A percentile compares a stretch with the other conserved stretches of the same genome.
Evolutionary conservation across 2,888 invertebrate genomes (phyloP).

Genomic region (Camponotus fellah): DNA sequence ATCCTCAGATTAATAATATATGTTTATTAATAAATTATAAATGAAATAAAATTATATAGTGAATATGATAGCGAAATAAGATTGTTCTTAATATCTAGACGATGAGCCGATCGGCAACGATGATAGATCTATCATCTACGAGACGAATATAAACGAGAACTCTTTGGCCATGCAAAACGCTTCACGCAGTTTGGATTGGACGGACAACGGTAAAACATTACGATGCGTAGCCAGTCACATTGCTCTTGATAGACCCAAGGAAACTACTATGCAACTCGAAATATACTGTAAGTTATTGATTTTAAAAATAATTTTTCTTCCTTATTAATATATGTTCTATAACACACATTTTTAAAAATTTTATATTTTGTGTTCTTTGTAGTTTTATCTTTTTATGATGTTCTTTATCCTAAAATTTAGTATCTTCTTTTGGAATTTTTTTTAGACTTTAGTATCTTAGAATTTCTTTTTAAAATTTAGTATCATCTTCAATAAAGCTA

Average conservation of each 20-base stretch:
- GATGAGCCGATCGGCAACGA: constrained; percentile 89
- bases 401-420: neutral
- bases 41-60: neutral
- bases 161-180: constrained; percentile 90
- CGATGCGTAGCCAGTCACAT: constrained; percentile 91
- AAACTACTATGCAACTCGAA: constrained; percentile 86
- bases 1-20: neutral
- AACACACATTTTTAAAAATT: neutral
- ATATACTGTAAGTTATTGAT: constrained; percentile 88
- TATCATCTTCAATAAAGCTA: neutral
- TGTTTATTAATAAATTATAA: constrained; percentile 26
- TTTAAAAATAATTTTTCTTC: neutral
- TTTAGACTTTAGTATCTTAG: neutral
- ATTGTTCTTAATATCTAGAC: constrained; percentile 84
- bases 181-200: constrained; percentile 88
- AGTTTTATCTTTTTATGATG: neutral
- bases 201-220: constrained; percentile 89
- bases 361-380: neutral
- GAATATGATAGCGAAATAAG: neutral
- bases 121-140: constrained; percentile 88
- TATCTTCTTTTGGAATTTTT: neutral
- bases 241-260: constrained; percentile 86
- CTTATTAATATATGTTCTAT: neutral
- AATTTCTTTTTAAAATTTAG: too few relatives aligned
- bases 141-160: constrained; percentile 87